Percentiles rank a stretch among this genome's conserved stretches.
phyloP scores from a whole-genome alignment of 1,140 invertebrate genomes.

The Rhagoletis pomonella region DNA sequence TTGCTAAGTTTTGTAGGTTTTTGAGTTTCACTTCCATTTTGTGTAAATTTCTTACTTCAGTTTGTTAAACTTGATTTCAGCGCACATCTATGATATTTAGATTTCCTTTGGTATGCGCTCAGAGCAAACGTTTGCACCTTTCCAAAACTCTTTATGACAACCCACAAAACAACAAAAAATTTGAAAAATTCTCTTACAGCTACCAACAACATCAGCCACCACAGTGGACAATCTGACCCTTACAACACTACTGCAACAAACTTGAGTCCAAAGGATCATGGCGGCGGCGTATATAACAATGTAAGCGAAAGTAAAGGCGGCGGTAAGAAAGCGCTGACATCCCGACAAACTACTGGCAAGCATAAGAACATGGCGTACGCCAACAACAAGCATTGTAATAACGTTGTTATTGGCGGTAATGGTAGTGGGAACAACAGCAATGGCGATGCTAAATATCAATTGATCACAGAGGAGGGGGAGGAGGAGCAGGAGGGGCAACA shows the following conservation, averaged over 20 bases:
- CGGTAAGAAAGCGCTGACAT: neutral
- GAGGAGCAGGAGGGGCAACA: neutral
- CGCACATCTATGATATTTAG: no score
- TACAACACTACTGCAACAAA: neutral
- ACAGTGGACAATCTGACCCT: neutral
- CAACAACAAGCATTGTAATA: neutral
- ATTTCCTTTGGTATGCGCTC: no score
- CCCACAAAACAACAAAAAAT: neutral
- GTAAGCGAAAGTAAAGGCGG: neutral
- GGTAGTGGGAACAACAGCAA: neutral
- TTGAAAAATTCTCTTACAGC: constrained; percentile 39
- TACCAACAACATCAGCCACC: neutral
- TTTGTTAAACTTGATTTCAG: no score
- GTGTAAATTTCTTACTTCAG: no score
- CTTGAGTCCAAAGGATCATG: neutral
- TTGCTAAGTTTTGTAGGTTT: no score
- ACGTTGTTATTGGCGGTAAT: neutral
- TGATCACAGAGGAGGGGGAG: constrained; percentile 5
- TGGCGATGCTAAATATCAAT: neutral
- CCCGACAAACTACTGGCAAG: neutral
- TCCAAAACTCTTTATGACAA: neutral
- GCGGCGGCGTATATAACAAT: neutral
- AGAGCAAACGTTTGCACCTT: no score
- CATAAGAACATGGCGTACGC: neutral
- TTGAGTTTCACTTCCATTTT: no score